Percentiles rank a stretch among this genome's conserved stretches.
phyloP scores from a whole-genome alignment of 1,140 invertebrate species.

The Arion vulgaris region DNA sequence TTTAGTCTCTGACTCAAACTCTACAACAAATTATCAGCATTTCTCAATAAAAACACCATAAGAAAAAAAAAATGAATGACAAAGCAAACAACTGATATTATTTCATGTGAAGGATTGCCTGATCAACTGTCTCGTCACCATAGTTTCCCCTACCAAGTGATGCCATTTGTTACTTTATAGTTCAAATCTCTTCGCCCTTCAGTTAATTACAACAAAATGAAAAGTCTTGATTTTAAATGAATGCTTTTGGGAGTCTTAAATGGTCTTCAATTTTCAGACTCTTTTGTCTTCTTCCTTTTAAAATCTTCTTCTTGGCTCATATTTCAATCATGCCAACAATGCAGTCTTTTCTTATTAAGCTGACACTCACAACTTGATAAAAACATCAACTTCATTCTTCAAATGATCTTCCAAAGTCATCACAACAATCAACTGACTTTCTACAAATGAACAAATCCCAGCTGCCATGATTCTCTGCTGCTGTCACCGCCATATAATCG shows the following conservation, averaged over 20 bases:
- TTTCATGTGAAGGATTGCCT: conserved; percentile 15
- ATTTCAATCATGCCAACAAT: neutral
- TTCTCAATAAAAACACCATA: neutral
- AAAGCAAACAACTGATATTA: neutral
- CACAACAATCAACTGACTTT: neutral
- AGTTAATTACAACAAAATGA: neutral
- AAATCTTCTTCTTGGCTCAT: neutral
- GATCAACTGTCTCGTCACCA: neutral
- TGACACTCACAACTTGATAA: neutral
- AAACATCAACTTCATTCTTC: neutral
- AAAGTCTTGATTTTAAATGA: neutral
- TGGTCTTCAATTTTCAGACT: neutral
- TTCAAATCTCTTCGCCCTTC: neutral
- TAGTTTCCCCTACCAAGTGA: neutral
- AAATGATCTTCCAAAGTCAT: neutral
- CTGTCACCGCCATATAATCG: neutral
- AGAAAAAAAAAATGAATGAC: neutral
- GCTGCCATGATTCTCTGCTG: neutral
- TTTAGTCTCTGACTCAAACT: too few species aligned
- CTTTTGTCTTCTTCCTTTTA: neutral
- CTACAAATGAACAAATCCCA: conserved; percentile 20
- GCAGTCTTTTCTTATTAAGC: neutral
- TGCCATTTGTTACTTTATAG: conserved; percentile 24
- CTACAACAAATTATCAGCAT: neutral
- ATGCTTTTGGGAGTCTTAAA: conserved; percentile 15